These are phyloP conservation scores for Physocephala rufipes DNA, from an alignment of 2,888 invertebrate genomes.

Conservation along the genomic window DNA sequence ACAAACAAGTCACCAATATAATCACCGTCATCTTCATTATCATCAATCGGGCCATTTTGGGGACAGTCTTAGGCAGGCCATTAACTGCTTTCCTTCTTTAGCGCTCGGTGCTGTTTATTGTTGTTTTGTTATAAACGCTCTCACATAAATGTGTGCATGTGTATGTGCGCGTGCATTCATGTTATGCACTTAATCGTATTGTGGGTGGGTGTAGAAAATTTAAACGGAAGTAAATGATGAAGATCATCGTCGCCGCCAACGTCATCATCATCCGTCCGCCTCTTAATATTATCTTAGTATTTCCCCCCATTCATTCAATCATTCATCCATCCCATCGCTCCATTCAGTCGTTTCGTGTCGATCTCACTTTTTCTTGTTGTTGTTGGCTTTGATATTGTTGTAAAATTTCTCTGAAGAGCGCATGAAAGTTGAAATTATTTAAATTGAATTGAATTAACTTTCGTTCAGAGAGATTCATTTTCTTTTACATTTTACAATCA, in stretches of 20 bases:
- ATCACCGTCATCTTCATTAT: background rate
- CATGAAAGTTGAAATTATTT: constrained; percentile 60
- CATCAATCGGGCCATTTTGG: constrained; percentile 8
- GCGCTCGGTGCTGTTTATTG: constrained; percentile 1
- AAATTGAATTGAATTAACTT: constrained; percentile 59
- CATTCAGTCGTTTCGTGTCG: background rate
- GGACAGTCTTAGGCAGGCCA: background rate
- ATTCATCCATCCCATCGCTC: background rate
- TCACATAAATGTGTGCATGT: background rate
- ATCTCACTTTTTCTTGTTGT: constrained; percentile 27
- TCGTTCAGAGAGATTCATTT: constrained; percentile 38
- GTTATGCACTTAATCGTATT: background rate
- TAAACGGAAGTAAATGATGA: constrained; percentile 40
- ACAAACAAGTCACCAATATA: too few relatives aligned
- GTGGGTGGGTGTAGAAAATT: constrained; percentile 41
- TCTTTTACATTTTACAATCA: constrained; percentile 51
- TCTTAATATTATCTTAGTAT: too few relatives aligned
- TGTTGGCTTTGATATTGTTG: constrained; percentile 22
- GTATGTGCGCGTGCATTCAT: constrained; percentile 1
- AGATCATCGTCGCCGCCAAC: constrained; percentile 1
- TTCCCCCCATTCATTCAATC: too few relatives aligned
- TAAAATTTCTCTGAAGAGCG: constrained; percentile 35
- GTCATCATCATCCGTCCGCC: background rate
- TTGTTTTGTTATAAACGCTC: constrained; percentile 1
- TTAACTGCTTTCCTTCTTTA: background rate